Percentiles rank a stretch among this genome's conserved stretches.
Conservation (phyloP, 2,797 vertebrate species). For the Bovichtus variegatus region DNA sequence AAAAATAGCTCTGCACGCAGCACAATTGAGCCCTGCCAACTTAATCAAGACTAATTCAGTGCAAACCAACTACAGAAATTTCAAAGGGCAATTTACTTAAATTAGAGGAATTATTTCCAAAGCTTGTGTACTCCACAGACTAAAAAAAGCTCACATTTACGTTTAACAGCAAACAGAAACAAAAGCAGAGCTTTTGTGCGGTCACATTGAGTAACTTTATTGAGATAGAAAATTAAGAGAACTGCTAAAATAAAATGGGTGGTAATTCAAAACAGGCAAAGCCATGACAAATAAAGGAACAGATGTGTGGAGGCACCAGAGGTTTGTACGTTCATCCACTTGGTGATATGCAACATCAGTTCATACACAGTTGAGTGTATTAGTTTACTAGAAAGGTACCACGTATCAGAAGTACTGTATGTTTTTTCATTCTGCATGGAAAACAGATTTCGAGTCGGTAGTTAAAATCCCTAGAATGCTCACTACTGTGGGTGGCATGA, state of each 20-base stretch:
- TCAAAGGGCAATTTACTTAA: conserved; percentile 69
- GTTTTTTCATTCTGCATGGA: background rate
- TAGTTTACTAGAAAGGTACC: background rate
- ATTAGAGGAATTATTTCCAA: conserved; percentile 73
- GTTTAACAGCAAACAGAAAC: conserved; percentile 70
- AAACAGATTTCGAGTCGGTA: background rate
- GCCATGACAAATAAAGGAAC: conserved; percentile 45
- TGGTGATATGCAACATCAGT: background rate
- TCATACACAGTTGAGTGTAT: background rate
- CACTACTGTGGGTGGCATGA: background rate
- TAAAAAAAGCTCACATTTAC: conserved; percentile 70
- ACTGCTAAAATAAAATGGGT: conserved; percentile 69
- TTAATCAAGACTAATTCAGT: conserved; percentile 72
- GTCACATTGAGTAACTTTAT: conserved; percentile 74
- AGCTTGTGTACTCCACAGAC: conserved; percentile 42
- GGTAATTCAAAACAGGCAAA: conserved; percentile 63
- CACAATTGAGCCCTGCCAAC: conserved; percentile 55
- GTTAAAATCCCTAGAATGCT: background rate
- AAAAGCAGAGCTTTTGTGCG: conserved; percentile 70
- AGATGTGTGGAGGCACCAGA: conserved; percentile 49
- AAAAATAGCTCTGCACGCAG: conserved; percentile 56
- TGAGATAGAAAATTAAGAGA: conserved; percentile 76
- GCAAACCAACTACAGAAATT: conserved; percentile 62
- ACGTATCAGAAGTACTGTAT: background rate
- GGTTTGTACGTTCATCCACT: conserved; percentile 24